A percentile compares a stretch with the other conserved stretches of the same genome.
Evolutionary conservation across 2,797 vertebrate species (phyloP).

Genomic region (Adelosebastes latens): DNA sequence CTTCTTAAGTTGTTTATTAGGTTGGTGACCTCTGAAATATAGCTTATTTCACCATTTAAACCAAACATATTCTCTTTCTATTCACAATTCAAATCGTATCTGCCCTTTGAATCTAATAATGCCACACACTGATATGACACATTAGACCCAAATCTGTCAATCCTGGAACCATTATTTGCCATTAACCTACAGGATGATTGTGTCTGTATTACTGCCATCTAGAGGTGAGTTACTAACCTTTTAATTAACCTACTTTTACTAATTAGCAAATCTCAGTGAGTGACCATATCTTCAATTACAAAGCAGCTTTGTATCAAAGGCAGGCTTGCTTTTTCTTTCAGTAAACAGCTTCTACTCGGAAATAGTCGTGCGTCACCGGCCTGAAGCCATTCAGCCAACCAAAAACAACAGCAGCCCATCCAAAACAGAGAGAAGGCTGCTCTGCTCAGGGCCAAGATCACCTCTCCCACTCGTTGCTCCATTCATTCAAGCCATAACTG

Average conservation of each 20-base stretch:
- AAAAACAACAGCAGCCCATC: slow-evolving; percentile 18
- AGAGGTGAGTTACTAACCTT: slow-evolving; percentile 1
- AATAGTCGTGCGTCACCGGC: slow-evolving; percentile 27
- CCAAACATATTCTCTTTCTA: neutral
- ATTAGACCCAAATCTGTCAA: neutral
- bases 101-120: neutral
- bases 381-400: slow-evolving; percentile 1
- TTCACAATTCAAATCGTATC: neutral
- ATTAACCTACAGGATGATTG: too few species aligned
- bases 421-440: slow-evolving; percentile 19
- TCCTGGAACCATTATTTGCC: neutral
- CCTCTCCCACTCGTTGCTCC: slow-evolving; percentile 48
- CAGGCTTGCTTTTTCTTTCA: neutral
- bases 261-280: neutral
- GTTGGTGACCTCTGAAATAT: neutral
- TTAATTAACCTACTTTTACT: neutral
- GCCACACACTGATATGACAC: neutral
- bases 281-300: neutral
- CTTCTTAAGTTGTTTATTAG: neutral
- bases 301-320: slow-evolving; percentile 10
- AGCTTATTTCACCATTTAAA: neutral
- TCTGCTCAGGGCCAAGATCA: slow-evolving; percentile 25
- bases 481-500: slow-evolving; percentile 71
- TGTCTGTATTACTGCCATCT: slow-evolving; percentile 18
- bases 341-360: slow-evolving; percentile 12